Percentiles rank a stretch among this genome's conserved stretches.
Evolutionary conservation across 2,113 vertebrate genomes (phyloP).

Genomic region (Etia nguti): DNA sequence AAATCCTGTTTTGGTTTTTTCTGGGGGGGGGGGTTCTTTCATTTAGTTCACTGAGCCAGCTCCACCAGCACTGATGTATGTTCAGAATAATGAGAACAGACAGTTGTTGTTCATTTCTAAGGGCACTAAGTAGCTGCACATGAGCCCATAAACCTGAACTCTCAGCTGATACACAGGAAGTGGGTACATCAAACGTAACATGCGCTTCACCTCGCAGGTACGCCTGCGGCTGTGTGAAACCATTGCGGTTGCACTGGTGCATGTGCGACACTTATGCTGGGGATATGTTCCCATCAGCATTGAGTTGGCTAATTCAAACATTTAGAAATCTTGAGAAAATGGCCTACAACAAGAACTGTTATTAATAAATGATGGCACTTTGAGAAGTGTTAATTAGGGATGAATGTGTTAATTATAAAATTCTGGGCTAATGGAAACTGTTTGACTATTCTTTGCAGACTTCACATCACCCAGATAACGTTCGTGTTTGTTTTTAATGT

Average conservation of each 20-base stretch:
- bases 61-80: not conserved
- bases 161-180: slow-evolving; percentile 21
- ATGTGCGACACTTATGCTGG: not conserved
- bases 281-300: not conserved
- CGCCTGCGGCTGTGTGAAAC: not conserved
- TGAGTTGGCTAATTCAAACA: not conserved
- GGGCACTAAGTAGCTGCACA: not conserved
- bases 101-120: not conserved
- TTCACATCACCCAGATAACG: not conserved
- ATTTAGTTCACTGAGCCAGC: not conserved
- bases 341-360: not conserved
- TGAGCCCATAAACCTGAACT: not conserved
- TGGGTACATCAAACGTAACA: not conserved
- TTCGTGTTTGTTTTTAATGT: not conserved
- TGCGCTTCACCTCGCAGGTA: not conserved
- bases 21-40: not conserved
- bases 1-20: not conserved
- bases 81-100: not conserved
- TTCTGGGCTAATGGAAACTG: not conserved
- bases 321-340: not conserved
- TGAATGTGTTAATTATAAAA: not conserved
- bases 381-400: not conserved
- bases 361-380: not conserved
- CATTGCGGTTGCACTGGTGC: not conserved
- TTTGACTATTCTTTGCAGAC: not conserved